phyloP scores from a whole-genome alignment of 2,797 vertebrate genomes.

The Characodon lateralis region DNA sequence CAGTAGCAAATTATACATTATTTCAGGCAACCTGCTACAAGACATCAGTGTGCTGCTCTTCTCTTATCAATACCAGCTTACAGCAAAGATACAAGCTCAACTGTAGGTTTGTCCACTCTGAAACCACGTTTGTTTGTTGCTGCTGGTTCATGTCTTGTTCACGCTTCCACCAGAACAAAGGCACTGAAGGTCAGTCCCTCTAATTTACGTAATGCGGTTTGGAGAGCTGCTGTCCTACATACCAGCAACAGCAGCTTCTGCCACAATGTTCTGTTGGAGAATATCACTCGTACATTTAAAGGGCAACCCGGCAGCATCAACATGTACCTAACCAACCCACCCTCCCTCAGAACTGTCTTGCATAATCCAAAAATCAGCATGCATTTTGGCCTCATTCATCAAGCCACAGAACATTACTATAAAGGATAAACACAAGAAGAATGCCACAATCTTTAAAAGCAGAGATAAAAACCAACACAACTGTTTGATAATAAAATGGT shows the following conservation, averaged over 20 bases:
- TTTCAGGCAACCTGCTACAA: background rate
- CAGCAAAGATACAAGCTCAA: background rate
- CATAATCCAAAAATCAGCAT: conserved; percentile 44
- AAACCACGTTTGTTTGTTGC: conserved; percentile 6
- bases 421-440: conserved; percentile 24
- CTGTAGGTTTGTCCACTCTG: background rate
- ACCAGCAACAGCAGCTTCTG: conserved; percentile 29
- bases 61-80: conserved; percentile 7
- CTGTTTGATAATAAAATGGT: background rate
- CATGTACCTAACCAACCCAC: conserved; percentile 9
- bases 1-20: background rate
- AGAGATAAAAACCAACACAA: background rate
- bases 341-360: conserved; percentile 33
- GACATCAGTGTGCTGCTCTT: background rate
- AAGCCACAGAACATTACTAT: conserved; percentile 35
- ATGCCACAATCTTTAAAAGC: background rate
- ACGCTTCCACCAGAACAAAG: conserved; percentile 23
- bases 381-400: conserved; percentile 24
- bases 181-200: conserved; percentile 19
- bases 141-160: conserved; percentile 1
- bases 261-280: conserved; percentile 14
- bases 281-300: conserved; percentile 21
- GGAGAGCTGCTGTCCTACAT: conserved; percentile 46
- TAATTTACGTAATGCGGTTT: conserved; percentile 44
- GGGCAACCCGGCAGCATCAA: conserved; percentile 34